Evolutionary conservation across 1,140 invertebrate genomes (phyloP).

Genomic region (Chymomyza costata): DNA sequence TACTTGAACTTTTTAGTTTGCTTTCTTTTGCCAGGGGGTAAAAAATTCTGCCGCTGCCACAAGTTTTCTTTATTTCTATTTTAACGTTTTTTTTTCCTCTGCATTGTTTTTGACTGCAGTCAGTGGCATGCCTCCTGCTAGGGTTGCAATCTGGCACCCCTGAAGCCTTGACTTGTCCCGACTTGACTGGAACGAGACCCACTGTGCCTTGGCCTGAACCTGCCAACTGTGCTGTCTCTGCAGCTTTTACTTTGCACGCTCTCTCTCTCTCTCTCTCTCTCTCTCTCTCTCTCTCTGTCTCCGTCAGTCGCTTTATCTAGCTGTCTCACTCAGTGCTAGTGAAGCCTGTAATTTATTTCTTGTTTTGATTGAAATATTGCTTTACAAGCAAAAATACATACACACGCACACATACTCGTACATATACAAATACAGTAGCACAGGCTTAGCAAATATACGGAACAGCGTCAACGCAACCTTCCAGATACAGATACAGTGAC

Average conservation of each 20-base stretch:
- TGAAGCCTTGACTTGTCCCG: background rate
- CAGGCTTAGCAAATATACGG: slow-evolving; percentile 59
- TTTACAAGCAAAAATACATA: slow-evolving; percentile 70
- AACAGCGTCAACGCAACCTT: slow-evolving; percentile 26
- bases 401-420: slow-evolving; percentile 36
- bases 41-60: slow-evolving; percentile 36
- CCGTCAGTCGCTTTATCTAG: background rate
- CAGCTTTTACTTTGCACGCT: slow-evolving; percentile 39
- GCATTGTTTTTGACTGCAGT: slow-evolving; percentile 69
- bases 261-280: slow-evolving; percentile 7
- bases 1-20: slow-evolving; percentile 63
- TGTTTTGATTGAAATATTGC: slow-evolving; percentile 74
- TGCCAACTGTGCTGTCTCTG: slow-evolving; percentile 16
- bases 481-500: slow-evolving; percentile 31
- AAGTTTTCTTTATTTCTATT: slow-evolving; percentile 53
- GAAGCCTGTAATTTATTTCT: slow-evolving; percentile 73
- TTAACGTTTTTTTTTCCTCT: slow-evolving; percentile 5
- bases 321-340: slow-evolving; percentile 43
- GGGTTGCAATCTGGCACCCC: background rate
- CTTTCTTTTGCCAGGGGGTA: slow-evolving; percentile 45
- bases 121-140: background rate
- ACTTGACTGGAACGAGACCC: too few relatives aligned
- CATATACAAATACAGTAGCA: slow-evolving; percentile 9
- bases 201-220: background rate
- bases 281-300: slow-evolving; percentile 20